Conservation (phyloP, 2,888 invertebrate genomes). For the Hylaea fasciaria region DNA sequence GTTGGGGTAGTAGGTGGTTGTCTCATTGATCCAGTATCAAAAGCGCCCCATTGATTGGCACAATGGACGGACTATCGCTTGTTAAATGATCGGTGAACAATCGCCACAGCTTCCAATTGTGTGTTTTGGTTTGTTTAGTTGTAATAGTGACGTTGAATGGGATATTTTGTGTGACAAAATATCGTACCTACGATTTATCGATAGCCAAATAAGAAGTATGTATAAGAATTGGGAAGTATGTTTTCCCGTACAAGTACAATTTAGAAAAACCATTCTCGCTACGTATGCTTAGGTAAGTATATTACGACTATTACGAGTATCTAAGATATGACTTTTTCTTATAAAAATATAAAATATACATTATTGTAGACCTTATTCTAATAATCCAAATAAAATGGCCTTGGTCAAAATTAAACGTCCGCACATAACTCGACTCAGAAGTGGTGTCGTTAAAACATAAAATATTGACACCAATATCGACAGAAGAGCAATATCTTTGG, state of each 20-base stretch:
- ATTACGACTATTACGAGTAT: too few species aligned
- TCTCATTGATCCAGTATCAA: conserved; percentile 77
- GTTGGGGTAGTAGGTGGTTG: conserved; percentile 50
- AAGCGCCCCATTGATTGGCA: conserved; percentile 78
- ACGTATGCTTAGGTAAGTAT: too few species aligned
- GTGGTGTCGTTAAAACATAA: conserved; percentile 2
- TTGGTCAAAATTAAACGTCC: too few species aligned
- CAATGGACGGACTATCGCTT: conserved; percentile 74
- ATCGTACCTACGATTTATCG: conserved; percentile 25
- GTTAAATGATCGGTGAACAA: conserved; percentile 77
- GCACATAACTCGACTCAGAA: too few species aligned
- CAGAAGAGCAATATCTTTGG: conserved; percentile 53
- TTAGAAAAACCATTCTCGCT: not conserved
- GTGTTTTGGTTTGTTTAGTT: conserved; percentile 53
- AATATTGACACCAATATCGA: conserved; percentile 32
- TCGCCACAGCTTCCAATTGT: conserved; percentile 65
- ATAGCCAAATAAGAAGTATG: not conserved
- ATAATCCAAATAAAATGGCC: too few species aligned
- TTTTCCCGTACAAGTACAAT: not conserved
- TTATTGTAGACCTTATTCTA: too few species aligned
- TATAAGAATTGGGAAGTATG: not conserved
- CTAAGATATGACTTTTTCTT: too few species aligned
- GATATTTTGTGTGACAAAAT: conserved; percentile 18
- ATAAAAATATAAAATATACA: too few species aligned
- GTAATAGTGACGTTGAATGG: conserved; percentile 40